Base-by-base conservation (phyloP, 2,888 invertebrate genomes). In the Drosophila fulvimacula region DNA sequence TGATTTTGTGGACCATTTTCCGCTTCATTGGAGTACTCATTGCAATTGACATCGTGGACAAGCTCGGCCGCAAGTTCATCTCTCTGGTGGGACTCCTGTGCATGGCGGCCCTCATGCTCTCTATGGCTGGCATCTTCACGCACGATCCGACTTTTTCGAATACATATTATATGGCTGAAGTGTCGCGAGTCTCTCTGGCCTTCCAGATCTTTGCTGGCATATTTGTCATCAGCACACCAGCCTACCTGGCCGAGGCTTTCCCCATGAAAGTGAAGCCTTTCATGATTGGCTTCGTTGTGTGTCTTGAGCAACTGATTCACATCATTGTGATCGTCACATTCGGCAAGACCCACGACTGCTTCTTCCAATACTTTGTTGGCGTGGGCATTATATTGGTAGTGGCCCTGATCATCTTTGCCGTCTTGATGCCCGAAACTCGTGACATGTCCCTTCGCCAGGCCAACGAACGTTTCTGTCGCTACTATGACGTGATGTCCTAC, bases 191-290 rank as follows among this genome's bases (percentile, higher is more conserved):
- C 1, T 67, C 76, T n/a, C 42, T 91, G 61, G 56, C 81, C 17
- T 81, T 80, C 49, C 91, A 91, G 64, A 56, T 88, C 34, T 85
- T 90, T 44, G 85, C 82, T 10, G 91, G 91, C 5, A 34, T 90
- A 5, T 89, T 72, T 41, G 76, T 84, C 1, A 81, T 90, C 36
- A 82, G 80, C 55, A 81, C 83, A 0, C 77, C 91, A 0, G 70
- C 76, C 1, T 91, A 89, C 38, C 57, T 91, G 67, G 90, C 88
- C 2, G 91, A 91, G 53, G 91, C 90, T 5, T 91, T 90, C 11
- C 89, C 91, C 0, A 61, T 90, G 67, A 72, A 75, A 0, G 79
- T 82, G 0, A 91, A 91, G 48, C 89, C 91, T 2, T 89, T 74
- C 46, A 68, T 85, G 5, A 88, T 91, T 27, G 79, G 76, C 0